Percentiles rank a stretch among this genome's conserved stretches.
phyloP scores from a whole-genome alignment of 2,888 invertebrate species.

The Tortrix viridana region DNA sequence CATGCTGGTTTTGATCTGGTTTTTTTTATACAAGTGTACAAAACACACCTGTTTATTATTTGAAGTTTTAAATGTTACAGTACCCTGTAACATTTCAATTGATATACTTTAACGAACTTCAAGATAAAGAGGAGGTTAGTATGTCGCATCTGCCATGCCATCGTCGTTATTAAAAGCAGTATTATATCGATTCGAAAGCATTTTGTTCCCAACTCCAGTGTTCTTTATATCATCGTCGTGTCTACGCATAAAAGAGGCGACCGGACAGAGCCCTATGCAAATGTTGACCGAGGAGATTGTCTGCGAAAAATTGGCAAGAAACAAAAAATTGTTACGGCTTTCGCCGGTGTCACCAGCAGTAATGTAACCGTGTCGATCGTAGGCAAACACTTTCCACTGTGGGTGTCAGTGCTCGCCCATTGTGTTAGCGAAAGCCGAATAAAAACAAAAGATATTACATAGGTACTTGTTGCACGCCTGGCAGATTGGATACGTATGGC shows the following conservation, averaged over 20 bases:
- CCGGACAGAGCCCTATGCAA: conserved; percentile 48
- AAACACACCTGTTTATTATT: not conserved
- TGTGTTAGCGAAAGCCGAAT: conserved; percentile 74
- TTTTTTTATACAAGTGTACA: not conserved
- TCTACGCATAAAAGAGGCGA: conserved; percentile 40
- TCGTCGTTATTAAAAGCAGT: conserved; percentile 9
- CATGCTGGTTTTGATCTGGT: too few species aligned
- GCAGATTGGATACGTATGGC: conserved; percentile 36
- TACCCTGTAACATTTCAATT: too few species aligned
- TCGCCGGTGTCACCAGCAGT: conserved; percentile 62
- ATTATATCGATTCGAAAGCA: conserved; percentile 6
- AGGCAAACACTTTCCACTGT: conserved; percentile 68
- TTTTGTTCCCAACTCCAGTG: conserved; percentile 13
- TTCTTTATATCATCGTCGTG: conserved; percentile 39
- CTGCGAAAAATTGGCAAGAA: conserved; percentile 55
- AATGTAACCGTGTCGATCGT: conserved; percentile 53
- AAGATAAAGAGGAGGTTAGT: conserved; percentile 15
- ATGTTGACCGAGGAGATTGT: conserved; percentile 58
- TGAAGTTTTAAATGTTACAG: not conserved
- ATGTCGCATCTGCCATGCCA: conserved; percentile 23
- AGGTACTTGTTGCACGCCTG: conserved; percentile 43
- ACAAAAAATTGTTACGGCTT: conserved; percentile 65
- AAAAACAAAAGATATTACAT: conserved; percentile 66
- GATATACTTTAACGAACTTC: not conserved
- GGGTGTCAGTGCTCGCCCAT: conserved; percentile 67